Conservation (phyloP, 2,888 invertebrate genomes). For the Dyspetes luteomarginatus region DNA sequence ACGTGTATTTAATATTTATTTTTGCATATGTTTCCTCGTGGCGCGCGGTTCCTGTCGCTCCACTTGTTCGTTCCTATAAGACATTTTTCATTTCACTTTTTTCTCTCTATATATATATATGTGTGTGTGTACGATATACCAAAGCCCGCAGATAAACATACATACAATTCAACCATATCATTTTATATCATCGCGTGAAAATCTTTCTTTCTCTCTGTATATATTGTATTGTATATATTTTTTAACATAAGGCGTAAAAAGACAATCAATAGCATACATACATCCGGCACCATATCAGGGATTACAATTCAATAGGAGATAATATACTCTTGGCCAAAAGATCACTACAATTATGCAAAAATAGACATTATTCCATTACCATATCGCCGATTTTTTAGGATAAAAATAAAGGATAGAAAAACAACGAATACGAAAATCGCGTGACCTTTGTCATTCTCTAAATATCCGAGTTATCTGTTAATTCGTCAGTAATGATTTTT, state of each 20-base stretch:
- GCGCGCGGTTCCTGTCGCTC: conserved; percentile 65
- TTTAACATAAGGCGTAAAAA: conserved; percentile 75
- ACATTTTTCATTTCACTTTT: conserved; percentile 19
- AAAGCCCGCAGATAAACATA: conserved; percentile 78
- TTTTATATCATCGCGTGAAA: conserved; percentile 62
- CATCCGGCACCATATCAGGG: conserved; percentile 69
- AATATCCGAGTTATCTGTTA: no score
- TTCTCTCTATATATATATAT: neutral
- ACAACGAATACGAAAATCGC: conserved; percentile 25
- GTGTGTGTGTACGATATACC: conserved; percentile 72
- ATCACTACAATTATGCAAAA: conserved; percentile 85
- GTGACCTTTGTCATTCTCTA: no score
- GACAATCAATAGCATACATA: conserved; percentile 77
- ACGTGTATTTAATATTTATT: conserved; percentile 73
- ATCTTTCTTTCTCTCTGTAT: conserved; percentile 69
- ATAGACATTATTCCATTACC: conserved; percentile 79
- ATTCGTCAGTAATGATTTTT: no score
- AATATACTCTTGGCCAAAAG: conserved; percentile 76
- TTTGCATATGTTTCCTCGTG: conserved; percentile 66
- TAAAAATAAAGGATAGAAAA: conserved; percentile 21
- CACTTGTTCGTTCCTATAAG: conserved; percentile 36
- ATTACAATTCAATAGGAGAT: conserved; percentile 72
- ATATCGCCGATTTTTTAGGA: conserved; percentile 2
- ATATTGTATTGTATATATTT: conserved; percentile 63
- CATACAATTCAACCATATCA: conserved; percentile 70